These are phyloP conservation scores for Tyrophagus putrescentiae DNA, from an alignment of 1,140 invertebrate species.

Conservation along the genomic window DNA sequence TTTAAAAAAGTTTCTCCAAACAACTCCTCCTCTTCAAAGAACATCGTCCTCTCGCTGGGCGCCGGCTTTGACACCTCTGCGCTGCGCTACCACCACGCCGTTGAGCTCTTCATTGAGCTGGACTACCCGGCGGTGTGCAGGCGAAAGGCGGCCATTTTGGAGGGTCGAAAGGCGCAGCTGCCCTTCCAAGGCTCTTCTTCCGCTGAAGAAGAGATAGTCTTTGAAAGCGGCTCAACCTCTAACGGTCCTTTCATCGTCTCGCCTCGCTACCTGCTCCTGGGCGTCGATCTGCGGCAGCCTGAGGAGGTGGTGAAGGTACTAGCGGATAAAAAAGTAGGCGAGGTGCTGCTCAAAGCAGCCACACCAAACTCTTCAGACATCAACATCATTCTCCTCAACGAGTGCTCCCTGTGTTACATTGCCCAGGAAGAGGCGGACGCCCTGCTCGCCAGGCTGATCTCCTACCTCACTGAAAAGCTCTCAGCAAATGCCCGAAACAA, in stretches of 20 bases:
- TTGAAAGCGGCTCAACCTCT: too few relatives aligned
- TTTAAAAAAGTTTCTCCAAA: background rate
- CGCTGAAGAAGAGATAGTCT: too few relatives aligned
- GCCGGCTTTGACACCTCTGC: conserved; percentile 16
- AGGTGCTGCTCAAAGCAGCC: background rate
- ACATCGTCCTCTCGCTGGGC: conserved; percentile 6
- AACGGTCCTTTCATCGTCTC: too few relatives aligned
- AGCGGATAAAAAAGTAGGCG: background rate
- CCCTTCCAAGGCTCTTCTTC: too few relatives aligned
- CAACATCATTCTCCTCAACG: conserved; percentile 11
- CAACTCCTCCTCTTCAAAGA: background rate
- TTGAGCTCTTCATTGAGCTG: conserved; percentile 12
- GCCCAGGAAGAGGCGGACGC: background rate
- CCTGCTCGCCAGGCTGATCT: background rate
- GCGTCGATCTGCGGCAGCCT: background rate
- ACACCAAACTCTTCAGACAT: too few relatives aligned
- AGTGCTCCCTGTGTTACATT: conserved; percentile 16
- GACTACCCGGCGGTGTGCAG: conserved; percentile 7
- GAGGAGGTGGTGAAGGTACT: background rate
- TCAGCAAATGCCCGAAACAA: too few relatives aligned
- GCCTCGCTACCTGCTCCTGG: background rate
- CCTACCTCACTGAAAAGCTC: background rate
- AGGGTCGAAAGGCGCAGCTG: too few relatives aligned
- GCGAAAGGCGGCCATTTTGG: conserved; percentile 6
- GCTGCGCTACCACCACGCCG: background rate